A percentile compares a stretch with the other conserved stretches of the same genome.
These are phyloP conservation scores for Pseudomyrmex concolor DNA, from an alignment of 1,140 invertebrate species.

Conservation along the genomic window DNA sequence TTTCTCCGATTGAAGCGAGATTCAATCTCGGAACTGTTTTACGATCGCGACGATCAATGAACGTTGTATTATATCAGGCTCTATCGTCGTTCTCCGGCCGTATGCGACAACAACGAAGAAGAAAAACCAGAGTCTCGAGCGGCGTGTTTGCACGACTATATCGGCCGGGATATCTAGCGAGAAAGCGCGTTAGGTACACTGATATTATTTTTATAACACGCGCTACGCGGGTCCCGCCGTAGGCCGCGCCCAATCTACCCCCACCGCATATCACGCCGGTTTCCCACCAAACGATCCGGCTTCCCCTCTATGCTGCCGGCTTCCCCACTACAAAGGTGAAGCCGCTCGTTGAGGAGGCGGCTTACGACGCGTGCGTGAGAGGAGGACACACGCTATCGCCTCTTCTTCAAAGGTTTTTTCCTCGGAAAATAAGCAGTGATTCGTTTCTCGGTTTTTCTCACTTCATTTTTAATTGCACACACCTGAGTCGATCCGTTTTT, in stretches of 20 bases:
- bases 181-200: conserved; percentile 77
- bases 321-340: conserved; percentile 36
- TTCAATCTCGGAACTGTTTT: conserved; percentile 58
- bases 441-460: neutral
- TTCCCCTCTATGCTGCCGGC: conserved; percentile 56
- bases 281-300: neutral
- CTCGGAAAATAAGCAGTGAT: conserved; percentile 33
- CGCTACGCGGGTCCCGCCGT: conserved; percentile 69
- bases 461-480: neutral
- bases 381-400: conserved; percentile 33
- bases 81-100: too few relatives aligned
- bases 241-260: conserved; percentile 82
- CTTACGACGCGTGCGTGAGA: conserved; percentile 53
- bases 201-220: conserved; percentile 82
- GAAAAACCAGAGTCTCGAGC: neutral
- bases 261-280: conserved; percentile 52
- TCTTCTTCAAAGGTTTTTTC: conserved; percentile 14
- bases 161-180: conserved; percentile 75
- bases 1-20: conserved; percentile 27
- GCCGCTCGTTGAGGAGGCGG: conserved; percentile 42
- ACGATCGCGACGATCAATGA: conserved; percentile 68
- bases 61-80: neutral
- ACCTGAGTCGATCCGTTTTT: neutral
- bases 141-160: conserved; percentile 59
- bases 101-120: neutral